Evolutionary conservation across 2,797 vertebrate species (phyloP).

Genomic region (Aulostomus chinensis): DNA sequence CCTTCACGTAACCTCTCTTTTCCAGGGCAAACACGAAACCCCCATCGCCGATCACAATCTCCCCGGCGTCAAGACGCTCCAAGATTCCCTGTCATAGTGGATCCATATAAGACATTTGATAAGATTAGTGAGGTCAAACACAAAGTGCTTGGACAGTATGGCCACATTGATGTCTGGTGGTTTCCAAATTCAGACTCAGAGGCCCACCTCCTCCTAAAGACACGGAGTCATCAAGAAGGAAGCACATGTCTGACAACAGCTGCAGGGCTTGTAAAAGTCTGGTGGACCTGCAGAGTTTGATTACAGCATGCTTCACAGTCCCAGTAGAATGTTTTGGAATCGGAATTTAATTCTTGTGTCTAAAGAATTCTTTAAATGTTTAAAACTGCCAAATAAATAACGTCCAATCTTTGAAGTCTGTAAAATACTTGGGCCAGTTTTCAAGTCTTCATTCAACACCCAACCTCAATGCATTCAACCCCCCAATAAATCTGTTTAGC

Average conservation of each 20-base stretch:
- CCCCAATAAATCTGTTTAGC: too few relatives aligned
- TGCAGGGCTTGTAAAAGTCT: background rate
- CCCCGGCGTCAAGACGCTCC: constrained; percentile 89
- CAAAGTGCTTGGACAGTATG: too few relatives aligned
- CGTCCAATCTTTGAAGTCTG: too few relatives aligned
- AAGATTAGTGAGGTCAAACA: background rate
- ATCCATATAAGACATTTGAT: too few relatives aligned
- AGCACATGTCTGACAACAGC: constrained; percentile 26
- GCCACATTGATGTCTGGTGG: too few relatives aligned
- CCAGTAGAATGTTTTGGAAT: too few relatives aligned
- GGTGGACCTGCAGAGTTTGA: background rate
- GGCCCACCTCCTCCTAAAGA: too few relatives aligned
- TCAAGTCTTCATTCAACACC: too few relatives aligned
- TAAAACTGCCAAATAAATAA: background rate
- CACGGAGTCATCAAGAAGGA: constrained; percentile 2
- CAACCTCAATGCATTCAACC: too few relatives aligned
- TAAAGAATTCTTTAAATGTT: too few relatives aligned
- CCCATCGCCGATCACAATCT: constrained; percentile 94
- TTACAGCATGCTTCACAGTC: background rate
- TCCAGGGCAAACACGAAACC: constrained; percentile 97
- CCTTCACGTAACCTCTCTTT: constrained; percentile 96
- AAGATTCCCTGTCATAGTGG: constrained; percentile 91
- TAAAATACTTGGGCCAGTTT: too few relatives aligned
- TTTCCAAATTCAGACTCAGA: too few relatives aligned
- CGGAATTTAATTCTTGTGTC: background rate